These are phyloP conservation scores for Trachymyrmex septentrionalis DNA, from an alignment of 1,140 invertebrate genomes.

Conservation along the genomic window DNA sequence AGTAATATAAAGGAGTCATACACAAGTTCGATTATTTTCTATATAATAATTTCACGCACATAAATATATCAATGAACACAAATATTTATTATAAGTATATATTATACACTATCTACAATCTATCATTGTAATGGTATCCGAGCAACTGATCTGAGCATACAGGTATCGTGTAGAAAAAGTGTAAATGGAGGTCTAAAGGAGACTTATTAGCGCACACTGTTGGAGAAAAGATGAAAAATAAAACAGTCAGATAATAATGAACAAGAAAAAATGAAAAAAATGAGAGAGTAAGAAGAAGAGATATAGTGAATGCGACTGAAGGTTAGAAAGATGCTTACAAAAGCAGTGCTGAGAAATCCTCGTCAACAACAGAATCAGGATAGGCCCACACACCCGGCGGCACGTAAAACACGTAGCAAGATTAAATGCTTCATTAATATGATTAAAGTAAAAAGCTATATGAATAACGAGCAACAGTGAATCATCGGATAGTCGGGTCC, in stretches of 20 bases:
- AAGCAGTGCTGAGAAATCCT: conserved; percentile 76
- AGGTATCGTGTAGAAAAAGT: conserved; percentile 74
- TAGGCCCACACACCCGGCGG: conserved; percentile 84
- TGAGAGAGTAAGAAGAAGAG: background rate
- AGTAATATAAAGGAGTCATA: background rate
- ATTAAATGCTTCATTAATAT: conserved; percentile 87
- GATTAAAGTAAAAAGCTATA: conserved; percentile 86
- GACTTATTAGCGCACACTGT: conserved; percentile 78
- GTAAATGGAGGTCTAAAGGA: conserved; percentile 81
- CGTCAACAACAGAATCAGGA: conserved; percentile 80
- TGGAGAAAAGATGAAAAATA: conserved; percentile 69
- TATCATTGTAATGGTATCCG: conserved; percentile 74
- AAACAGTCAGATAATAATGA: conserved; percentile 59
- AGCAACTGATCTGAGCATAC: conserved; percentile 31
- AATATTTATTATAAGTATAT: conserved; percentile 35
- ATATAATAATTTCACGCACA: background rate
- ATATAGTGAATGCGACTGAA: background rate
- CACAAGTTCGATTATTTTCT: conserved; percentile 6
- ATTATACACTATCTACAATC: conserved; percentile 69
- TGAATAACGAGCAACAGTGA: conserved; percentile 85
- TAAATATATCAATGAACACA: conserved; percentile 22
- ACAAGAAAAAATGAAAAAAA: conserved; percentile 43
- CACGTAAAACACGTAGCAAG: conserved; percentile 86
- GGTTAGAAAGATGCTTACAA: conserved; percentile 62
- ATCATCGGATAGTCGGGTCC: conserved; percentile 78